Conservation (phyloP, 2,888 invertebrate species). For the Nemotelus nigrinus region DNA sequence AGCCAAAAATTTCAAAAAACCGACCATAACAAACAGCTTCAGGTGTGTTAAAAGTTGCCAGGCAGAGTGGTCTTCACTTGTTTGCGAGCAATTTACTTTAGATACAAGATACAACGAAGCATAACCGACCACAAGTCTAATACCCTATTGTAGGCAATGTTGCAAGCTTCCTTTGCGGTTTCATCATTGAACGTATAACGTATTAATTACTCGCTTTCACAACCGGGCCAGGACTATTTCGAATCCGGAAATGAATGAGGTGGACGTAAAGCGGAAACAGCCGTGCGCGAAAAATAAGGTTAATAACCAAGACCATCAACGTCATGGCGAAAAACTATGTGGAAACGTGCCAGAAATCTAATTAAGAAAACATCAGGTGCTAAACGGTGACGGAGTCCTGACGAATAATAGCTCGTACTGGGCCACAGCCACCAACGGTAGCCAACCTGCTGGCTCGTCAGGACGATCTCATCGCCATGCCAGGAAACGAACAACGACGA, state of each 20-base stretch:
- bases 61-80: no score
- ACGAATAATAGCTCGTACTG: not conserved
- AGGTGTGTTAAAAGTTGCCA: no score
- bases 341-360: conserved; percentile 21
- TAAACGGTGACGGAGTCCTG: not conserved
- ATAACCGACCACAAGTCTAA: no score
- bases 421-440: no score
- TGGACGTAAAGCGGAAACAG: not conserved
- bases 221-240: not conserved
- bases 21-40: no score
- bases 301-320: not conserved
- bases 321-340: not conserved
- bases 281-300: not conserved
- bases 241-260: not conserved
- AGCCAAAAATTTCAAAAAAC: not conserved
- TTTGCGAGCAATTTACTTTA: no score
- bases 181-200: not conserved
- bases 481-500: no score
- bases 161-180: not conserved
- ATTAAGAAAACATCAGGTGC: conserved; percentile 30
- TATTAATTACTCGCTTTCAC: not conserved
- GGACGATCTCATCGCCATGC: not conserved
- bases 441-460: not conserved
- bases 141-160: no score
- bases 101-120: no score